Percentiles rank a stretch among this genome's conserved stretches.
Conservation (phyloP, 2,888 invertebrate species). For the Cheilosia urbana region DNA sequence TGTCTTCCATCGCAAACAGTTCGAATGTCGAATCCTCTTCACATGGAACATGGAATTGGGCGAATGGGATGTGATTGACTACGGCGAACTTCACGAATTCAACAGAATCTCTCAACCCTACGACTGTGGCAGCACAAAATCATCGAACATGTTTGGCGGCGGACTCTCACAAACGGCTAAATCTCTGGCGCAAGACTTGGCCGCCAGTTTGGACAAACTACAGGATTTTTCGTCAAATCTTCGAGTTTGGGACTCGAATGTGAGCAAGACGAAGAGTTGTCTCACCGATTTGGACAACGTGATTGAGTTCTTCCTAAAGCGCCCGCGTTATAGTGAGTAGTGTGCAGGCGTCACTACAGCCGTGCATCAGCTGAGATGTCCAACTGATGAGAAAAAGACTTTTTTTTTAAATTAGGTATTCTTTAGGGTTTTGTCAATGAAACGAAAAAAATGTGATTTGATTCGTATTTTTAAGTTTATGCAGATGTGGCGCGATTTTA, state of each 20-base stretch:
- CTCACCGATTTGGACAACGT: conserved; percentile 82
- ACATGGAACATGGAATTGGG: conserved; percentile 83
- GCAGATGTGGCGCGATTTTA: conserved; percentile 33
- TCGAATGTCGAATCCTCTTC: conserved; percentile 83
- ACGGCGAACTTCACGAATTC: conserved; percentile 82
- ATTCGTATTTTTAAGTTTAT: conserved; percentile 63
- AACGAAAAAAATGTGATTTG: conserved; percentile 73
- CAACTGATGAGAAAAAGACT: conserved; percentile 72
- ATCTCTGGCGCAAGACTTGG: conserved; percentile 81
- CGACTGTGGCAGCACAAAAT: conserved; percentile 77
- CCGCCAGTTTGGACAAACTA: conserved; percentile 78
- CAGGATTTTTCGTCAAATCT: conserved; percentile 81
- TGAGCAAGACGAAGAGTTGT: conserved; percentile 82
- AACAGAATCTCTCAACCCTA: conserved; percentile 77
- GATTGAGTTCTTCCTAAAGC: conserved; percentile 82
- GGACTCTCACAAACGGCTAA: conserved; percentile 81
- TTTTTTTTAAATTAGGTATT: conserved; percentile 30
- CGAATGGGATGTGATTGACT: conserved; percentile 83
- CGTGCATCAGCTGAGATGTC: conserved; percentile 47
- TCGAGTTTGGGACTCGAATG: conserved; percentile 82
- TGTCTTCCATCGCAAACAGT: conserved; percentile 82
- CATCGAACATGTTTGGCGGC: conserved; percentile 69
- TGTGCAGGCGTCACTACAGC: background rate
- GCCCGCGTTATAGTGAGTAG: conserved; percentile 75
- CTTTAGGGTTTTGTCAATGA: conserved; percentile 63